phyloP scores from a whole-genome alignment of 1,140 invertebrate species.

The Tetranychus urticae region DNA sequence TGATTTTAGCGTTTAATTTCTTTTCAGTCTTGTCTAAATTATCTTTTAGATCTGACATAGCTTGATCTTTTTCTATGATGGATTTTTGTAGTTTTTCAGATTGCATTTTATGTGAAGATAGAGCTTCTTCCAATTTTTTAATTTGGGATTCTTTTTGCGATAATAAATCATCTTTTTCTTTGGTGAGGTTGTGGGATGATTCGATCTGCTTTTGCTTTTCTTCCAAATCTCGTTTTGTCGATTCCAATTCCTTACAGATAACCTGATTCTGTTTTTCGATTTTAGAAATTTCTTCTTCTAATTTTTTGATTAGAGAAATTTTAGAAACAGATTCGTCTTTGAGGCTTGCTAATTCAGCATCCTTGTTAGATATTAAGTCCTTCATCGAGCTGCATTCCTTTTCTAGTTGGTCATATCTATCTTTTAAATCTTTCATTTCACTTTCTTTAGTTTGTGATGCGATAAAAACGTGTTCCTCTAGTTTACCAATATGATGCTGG shows the following conservation, averaged over 20 bases:
- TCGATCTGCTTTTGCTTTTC: not conserved
- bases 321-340: not conserved
- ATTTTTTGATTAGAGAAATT: not conserved
- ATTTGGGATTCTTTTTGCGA: not conserved
- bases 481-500: not conserved
- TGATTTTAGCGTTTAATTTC: not conserved
- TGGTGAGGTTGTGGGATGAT: not conserved
- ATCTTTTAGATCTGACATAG: not conserved
- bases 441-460: not conserved
- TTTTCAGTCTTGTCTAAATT: constrained; percentile 1
- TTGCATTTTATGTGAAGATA: not conserved
- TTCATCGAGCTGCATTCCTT: not conserved
- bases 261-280: not conserved
- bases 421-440: not conserved
- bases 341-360: not conserved
- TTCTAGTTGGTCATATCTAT: not conserved
- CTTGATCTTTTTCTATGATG: too few species aligned
- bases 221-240: not conserved
- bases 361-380: not conserved
- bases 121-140: not conserved
- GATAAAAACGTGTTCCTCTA: not conserved
- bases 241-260: not conserved
- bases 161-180: not conserved
- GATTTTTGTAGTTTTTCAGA: too few species aligned
- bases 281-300: not conserved